Base-by-base conservation (phyloP, 1,140 invertebrate genomes). In the Zaprionus lachaisei region DNA sequence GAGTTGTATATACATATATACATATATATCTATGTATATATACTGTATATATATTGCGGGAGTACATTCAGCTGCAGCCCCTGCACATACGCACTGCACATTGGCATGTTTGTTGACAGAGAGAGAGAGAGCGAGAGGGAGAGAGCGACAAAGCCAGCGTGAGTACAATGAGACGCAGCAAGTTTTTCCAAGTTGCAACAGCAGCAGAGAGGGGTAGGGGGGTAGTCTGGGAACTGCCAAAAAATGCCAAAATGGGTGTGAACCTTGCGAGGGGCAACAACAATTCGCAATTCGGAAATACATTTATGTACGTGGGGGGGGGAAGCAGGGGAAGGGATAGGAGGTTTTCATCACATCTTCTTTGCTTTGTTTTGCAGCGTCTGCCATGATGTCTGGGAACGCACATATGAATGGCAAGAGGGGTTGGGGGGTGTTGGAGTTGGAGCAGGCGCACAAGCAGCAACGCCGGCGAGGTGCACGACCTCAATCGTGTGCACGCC, bases 371-470 rank as follows among this genome's bases (percentile, higher is more conserved):
- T 63, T 70, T 75, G 49, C 58, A 61, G 67, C 77, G 84, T 87
- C 83, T 87, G 83, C 83, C 83, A 64, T 49, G 71, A 89, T 87
- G 83, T 87, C 83, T 87, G 83, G 83, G 74, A 87, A 87, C 83
- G 83, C 84, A 86, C 83, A 87, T 83, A 83, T 74, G 78, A 26
- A 58, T 28, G 28, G 31, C 7, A 7, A 31, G 22, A 38, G 15
- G 20, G 20, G 20, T 20, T 1, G 20, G 17, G 12, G 49, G 15
- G 11, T 15, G 20, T 7, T 11, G 4, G 26, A 67, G 80, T 77
- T 80, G 84, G 83, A 86, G 83, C 83, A 89, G 81, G 84, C 84
- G 84, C 84, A 89, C 78, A 65, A 76, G 55, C 55, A 76, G 58
- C 79, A 72, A 72, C 38, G 66, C 64, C 80, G 68, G 61, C 80